Conservation (phyloP, 2,113 vertebrate species). For the Psittacula cyanocephala region DNA sequence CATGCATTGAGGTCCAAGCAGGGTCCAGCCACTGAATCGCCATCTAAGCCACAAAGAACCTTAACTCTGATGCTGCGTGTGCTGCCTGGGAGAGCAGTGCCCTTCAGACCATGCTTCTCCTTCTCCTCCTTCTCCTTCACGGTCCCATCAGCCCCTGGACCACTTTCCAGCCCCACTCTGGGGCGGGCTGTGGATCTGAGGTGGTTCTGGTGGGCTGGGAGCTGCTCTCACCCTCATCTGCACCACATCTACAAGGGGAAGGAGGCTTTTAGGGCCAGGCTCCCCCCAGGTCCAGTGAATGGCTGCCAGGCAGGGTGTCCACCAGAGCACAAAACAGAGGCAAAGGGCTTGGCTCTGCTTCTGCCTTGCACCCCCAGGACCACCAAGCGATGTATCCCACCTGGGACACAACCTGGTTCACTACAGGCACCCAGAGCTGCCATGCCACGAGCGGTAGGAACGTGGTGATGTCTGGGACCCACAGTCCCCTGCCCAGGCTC, state of each 20-base stretch:
- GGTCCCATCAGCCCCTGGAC: no score
- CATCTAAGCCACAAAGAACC: neutral
- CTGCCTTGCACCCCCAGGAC: neutral
- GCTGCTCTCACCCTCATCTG: rapidly evolving
- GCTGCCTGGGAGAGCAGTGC: neutral
- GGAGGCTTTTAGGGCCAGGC: neutral
- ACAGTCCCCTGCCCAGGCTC: rapidly evolving
- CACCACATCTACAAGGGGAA: rapidly evolving
- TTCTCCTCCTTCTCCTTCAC: neutral
- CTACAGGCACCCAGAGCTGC: neutral
- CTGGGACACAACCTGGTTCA: neutral
- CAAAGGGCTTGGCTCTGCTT: neutral
- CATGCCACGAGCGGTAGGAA: rapidly evolving
- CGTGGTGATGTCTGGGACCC: rapidly evolving
- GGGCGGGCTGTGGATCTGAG: rapidly evolving
- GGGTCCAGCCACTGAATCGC: rapidly evolving
- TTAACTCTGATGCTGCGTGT: neutral
- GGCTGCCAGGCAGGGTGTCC: neutral
- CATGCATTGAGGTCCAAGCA: neutral
- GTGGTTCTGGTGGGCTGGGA: neutral
- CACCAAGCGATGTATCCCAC: neutral
- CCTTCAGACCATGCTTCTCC: neutral
- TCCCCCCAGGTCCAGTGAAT: neutral
- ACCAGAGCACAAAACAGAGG: rapidly evolving
- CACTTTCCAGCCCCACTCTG: neutral